Percentiles rank a stretch among this genome's conserved stretches.
Evolutionary conservation across 2,113 vertebrate species (phyloP).

Genomic region (Zosterops hypoxanthus): DNA sequence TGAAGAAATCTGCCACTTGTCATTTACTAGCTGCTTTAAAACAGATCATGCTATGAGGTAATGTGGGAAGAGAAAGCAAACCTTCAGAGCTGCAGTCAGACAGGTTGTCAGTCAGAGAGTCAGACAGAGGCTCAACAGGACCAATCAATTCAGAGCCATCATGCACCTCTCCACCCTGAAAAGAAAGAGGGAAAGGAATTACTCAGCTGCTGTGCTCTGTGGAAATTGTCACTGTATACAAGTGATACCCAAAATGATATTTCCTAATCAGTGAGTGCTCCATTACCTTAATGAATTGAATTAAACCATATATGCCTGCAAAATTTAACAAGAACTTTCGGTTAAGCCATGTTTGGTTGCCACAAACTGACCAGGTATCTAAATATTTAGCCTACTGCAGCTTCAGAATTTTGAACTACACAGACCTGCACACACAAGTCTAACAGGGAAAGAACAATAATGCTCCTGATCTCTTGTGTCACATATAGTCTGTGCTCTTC

Average conservation of each 20-base stretch:
- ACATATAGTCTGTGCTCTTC: neutral
- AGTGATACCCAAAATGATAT: neutral
- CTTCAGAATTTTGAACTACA: neutral
- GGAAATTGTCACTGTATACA: neutral
- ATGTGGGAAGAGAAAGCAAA: slow-evolving; percentile 56
- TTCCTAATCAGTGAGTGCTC: neutral
- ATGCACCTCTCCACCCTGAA: slow-evolving; percentile 92
- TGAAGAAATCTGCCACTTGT: neutral
- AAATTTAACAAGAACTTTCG: neutral
- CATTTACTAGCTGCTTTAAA: neutral
- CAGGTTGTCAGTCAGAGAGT: slow-evolving; percentile 84
- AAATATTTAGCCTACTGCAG: neutral
- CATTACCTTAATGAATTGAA: neutral
- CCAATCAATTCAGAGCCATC: slow-evolving; percentile 97
- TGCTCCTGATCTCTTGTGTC: neutral
- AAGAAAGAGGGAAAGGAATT: slow-evolving; percentile 4
- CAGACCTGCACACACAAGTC: neutral
- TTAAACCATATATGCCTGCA: neutral
- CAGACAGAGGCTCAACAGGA: slow-evolving; percentile 84
- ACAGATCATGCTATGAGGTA: neutral
- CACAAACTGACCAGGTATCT: neutral
- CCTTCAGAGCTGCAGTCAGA: slow-evolving; percentile 94
- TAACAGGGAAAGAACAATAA: neutral
- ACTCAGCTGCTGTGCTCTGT: neutral
- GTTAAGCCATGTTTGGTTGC: neutral